Conservation (phyloP, 2,113 vertebrate species). For the Protobothrops mucrosquamatus region DNA sequence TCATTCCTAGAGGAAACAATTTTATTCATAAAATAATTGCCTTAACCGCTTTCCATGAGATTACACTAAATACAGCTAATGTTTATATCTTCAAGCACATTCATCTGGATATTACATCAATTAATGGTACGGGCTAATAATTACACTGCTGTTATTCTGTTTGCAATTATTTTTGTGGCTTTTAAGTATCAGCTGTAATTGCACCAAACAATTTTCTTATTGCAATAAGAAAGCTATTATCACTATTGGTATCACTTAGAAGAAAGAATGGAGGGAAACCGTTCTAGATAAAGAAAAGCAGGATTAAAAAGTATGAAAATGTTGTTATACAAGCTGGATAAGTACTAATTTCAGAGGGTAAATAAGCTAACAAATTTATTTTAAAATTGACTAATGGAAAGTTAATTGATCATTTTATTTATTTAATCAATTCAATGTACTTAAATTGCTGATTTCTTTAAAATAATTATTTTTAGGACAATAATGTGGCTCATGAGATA, state of each 20-base stretch:
- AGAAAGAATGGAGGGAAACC: not conserved
- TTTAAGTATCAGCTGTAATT: constrained; percentile 2
- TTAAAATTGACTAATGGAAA: not conserved
- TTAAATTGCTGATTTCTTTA: not conserved
- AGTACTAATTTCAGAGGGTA: not conserved
- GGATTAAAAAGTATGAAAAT: not conserved
- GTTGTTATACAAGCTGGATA: not conserved
- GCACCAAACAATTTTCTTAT: not conserved
- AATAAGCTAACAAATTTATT: not conserved
- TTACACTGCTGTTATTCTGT: not conserved
- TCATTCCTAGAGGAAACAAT: constrained; percentile 33
- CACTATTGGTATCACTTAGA: not conserved
- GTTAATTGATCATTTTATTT: not conserved
- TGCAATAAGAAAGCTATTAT: not conserved
- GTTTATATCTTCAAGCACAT: constrained; percentile 27
- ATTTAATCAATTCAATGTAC: not conserved
- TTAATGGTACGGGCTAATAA: not conserved
- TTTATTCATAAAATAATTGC: constrained; percentile 4
- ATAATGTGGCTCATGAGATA: not conserved
- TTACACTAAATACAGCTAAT: constrained; percentile 22
- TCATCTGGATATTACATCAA: not conserved
- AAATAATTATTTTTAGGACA: not conserved
- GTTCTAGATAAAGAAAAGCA: accelerated
- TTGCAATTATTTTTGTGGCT: constrained; percentile 30
- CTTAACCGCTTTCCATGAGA: constrained; percentile 33